These are phyloP conservation scores for Nibea coibor DNA, from an alignment of 2,113 vertebrate genomes.

Conservation along the genomic window DNA sequence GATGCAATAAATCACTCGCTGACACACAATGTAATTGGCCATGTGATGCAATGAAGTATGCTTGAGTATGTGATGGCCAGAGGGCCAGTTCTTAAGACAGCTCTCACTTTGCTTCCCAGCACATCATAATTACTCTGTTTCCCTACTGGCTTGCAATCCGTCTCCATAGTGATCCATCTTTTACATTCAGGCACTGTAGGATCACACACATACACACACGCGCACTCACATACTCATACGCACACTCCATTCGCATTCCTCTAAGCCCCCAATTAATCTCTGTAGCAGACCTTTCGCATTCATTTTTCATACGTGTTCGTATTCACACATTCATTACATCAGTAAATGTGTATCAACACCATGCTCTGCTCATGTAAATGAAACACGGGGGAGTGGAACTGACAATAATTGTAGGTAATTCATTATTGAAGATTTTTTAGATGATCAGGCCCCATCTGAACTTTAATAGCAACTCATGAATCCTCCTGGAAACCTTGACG, in stretches of 20 bases:
- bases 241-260: conserved; percentile 17
- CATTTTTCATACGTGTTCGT: conserved; percentile 43
- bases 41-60: conserved; percentile 71
- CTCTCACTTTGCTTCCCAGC: conserved; percentile 71
- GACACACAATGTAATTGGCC: conserved; percentile 76
- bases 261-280: conserved; percentile 69
- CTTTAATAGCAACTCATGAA: conserved; percentile 37
- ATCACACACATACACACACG: conserved; percentile 1
- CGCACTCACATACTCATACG: neutral
- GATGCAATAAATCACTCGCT: conserved; percentile 75
- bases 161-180: conserved; percentile 75
- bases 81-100: conserved; percentile 70
- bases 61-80: conserved; percentile 69
- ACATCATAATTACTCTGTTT: conserved; percentile 81
- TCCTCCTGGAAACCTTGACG: conserved; percentile 39
- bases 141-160: conserved; percentile 73
- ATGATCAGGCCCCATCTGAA: conserved; percentile 34
- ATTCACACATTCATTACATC: conserved; percentile 50
- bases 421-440: conserved; percentile 52
- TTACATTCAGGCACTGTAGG: conserved; percentile 52
- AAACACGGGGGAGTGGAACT: conserved; percentile 21
- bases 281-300: conserved; percentile 46
- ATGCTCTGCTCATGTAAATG: conserved; percentile 32
- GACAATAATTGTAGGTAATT: conserved; percentile 58
- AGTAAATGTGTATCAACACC: conserved; percentile 50